phyloP scores from a whole-genome alignment of 2,797 vertebrate species.

The Tenualosa ilisha region DNA sequence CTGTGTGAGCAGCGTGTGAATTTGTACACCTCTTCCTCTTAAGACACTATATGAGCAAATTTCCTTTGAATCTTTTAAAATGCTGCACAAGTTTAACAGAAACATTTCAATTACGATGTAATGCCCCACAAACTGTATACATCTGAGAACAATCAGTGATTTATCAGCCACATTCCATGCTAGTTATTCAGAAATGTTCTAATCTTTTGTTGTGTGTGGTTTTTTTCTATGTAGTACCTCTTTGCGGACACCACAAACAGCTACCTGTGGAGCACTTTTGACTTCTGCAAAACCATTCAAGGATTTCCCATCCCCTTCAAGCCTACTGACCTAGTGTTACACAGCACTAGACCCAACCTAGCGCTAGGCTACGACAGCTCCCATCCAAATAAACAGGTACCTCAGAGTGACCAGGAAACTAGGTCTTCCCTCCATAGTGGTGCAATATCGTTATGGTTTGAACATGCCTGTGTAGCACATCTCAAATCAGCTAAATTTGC shows the following conservation, averaged over 20 bases:
- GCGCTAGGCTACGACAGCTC: slow-evolving; percentile 90
- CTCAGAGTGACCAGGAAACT: not conserved
- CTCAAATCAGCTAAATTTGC: not conserved
- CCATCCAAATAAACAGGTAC: slow-evolving; percentile 92
- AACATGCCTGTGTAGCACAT: not conserved
- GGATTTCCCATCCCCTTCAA: slow-evolving; percentile 89
- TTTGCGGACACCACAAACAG: slow-evolving; percentile 87
- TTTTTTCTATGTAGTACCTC: slow-evolving; percentile 80
- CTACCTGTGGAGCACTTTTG: slow-evolving; percentile 91
- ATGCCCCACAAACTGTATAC: no score
- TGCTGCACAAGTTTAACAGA: not conserved
- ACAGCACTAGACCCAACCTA: slow-evolving; percentile 80
- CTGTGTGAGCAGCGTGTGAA: no score
- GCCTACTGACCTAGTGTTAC: slow-evolving; percentile 90
- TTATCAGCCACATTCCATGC: not conserved
- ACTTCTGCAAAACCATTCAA: slow-evolving; percentile 88
- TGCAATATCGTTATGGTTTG: not conserved
- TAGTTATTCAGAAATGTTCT: not conserved
- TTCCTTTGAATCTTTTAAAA: not conserved
- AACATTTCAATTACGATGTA: not conserved
- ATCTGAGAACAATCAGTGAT: not conserved
- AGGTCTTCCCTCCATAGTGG: no score
- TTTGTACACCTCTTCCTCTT: no score
- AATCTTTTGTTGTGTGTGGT: not conserved
- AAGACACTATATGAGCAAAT: not conserved